phyloP scores from a whole-genome alignment of 2,888 invertebrate genomes.

The Gonocerus acuteangulatus region DNA sequence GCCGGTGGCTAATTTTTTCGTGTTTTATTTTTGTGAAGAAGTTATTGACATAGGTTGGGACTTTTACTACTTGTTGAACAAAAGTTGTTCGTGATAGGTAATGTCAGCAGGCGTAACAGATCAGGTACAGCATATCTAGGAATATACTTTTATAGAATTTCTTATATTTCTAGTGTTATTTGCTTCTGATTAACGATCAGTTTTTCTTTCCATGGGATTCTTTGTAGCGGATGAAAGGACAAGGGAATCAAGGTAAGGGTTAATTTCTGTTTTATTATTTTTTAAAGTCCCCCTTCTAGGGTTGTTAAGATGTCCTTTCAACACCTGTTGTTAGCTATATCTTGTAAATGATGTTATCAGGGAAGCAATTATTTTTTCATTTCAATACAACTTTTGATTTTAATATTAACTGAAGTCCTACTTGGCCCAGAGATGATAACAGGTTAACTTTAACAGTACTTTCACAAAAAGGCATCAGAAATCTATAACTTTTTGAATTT shows the following conservation, averaged over 20 bases:
- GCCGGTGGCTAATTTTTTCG: constrained; percentile 7
- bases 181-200: constrained; percentile 31
- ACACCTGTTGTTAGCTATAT: background rate
- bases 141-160: constrained; percentile 40
- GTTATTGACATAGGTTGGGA: background rate
- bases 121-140: constrained; percentile 56
- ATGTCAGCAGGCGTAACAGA: constrained; percentile 89
- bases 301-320: background rate
- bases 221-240: constrained; percentile 74
- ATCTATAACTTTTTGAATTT: too few relatives aligned
- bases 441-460: too few relatives aligned
- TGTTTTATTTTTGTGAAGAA: background rate
- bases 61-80: constrained; percentile 7
- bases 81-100: constrained; percentile 36
- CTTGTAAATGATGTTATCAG: too few relatives aligned
- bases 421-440: too few relatives aligned
- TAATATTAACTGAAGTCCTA: too few relatives aligned
- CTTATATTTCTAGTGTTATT: constrained; percentile 39
- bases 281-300: too few relatives aligned
- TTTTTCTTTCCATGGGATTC: constrained; percentile 48
- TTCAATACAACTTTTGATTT: too few relatives aligned
- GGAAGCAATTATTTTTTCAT: too few relatives aligned
- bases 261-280: background rate
- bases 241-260: constrained; percentile 68
- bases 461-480: too few relatives aligned